Evolutionary conservation across 2,113 vertebrate genomes (phyloP), one percentile per base, ranked within the genome.

Genomic region (Sinocyclocheilus rhinocerous): DNA sequence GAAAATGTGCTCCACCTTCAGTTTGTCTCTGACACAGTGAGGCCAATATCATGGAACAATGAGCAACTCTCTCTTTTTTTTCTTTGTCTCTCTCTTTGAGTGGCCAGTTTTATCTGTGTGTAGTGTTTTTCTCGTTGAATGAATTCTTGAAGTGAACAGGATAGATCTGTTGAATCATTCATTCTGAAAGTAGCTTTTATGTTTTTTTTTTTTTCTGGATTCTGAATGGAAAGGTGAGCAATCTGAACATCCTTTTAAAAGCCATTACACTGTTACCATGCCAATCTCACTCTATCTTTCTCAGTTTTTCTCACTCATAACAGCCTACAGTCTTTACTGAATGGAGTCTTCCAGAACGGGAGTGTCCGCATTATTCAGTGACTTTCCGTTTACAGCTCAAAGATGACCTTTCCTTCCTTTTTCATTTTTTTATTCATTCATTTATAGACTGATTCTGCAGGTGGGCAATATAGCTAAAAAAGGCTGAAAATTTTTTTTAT

Each of bases 101-200:
- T 76, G 81, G 72, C 24, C 48, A 45, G 16, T 55, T 82, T 65
- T 24, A 39, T 83, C 73, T 67, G 48, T 70, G 45, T 69, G n/a
- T 39, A 42, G 73, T 82, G 55, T 87, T 70, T 82, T 76, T 77
- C 45, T 70, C 12, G 4, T 59, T 86, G 50, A 85, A 45, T 76
- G 86, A 83, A 59, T 87, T 65, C 33, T 59, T 85, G n/a, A 80
- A 83, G 84, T 78, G 73, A 79, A 70, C 50, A 42, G 69, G 83
- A 85, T 55, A 18, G 63, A 61, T 33, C 76, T 89, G 29, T 72
- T 87, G 78, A 87, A 89, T 86, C 48, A 86, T 87, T 87, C 48
- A 89, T 85, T 73, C 29, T 84, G 69, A 79, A 85, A 79, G 63
- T 36, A 52, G 45, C 24, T 67, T 75, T 69, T 73, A 84, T 84